These are phyloP conservation scores for Sebastes trivittatus DNA, from an alignment of 2,797 vertebrate genomes.

Conservation along the genomic window DNA sequence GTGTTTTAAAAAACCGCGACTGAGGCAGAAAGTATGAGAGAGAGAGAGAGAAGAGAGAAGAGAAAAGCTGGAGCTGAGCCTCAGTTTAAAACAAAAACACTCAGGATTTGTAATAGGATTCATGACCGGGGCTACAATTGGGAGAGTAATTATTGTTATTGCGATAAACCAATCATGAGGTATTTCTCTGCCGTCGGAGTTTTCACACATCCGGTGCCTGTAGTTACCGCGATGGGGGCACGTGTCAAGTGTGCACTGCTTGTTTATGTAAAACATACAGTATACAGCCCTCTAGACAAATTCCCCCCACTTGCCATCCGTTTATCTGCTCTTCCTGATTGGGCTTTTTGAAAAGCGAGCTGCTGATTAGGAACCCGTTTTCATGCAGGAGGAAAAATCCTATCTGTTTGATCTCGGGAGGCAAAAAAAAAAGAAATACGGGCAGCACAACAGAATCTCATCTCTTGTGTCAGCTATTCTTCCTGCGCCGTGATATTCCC, in stretches of 20 bases:
- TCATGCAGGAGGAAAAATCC: slow-evolving; percentile 63
- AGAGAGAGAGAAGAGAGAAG: not conserved
- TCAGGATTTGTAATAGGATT: slow-evolving; percentile 57
- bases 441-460: slow-evolving; percentile 76
- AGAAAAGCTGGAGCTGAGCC: slow-evolving; percentile 8
- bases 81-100: slow-evolving; percentile 21
- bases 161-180: slow-evolving; percentile 48
- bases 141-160: slow-evolving; percentile 60
- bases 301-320: slow-evolving; percentile 25
- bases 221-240: slow-evolving; percentile 20
- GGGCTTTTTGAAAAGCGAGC: slow-evolving; percentile 54
- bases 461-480: slow-evolving; percentile 82
- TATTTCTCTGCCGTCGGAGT: slow-evolving; percentile 30
- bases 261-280: slow-evolving; percentile 58
- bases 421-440: slow-evolving; percentile 65
- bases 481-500: slow-evolving; percentile 65
- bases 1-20: slow-evolving; percentile 14
- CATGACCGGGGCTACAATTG: slow-evolving; percentile 43
- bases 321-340: slow-evolving; percentile 57
- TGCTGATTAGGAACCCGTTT: slow-evolving; percentile 51
- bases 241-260: slow-evolving; percentile 51
- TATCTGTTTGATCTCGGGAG: slow-evolving; percentile 73
- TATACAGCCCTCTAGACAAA: slow-evolving; percentile 33
- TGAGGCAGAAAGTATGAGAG: slow-evolving; percentile 20
- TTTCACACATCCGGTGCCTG: slow-evolving; percentile 31